Base-by-base conservation (phyloP, 2,888 invertebrate species). In the Trachelus troglodyta region DNA sequence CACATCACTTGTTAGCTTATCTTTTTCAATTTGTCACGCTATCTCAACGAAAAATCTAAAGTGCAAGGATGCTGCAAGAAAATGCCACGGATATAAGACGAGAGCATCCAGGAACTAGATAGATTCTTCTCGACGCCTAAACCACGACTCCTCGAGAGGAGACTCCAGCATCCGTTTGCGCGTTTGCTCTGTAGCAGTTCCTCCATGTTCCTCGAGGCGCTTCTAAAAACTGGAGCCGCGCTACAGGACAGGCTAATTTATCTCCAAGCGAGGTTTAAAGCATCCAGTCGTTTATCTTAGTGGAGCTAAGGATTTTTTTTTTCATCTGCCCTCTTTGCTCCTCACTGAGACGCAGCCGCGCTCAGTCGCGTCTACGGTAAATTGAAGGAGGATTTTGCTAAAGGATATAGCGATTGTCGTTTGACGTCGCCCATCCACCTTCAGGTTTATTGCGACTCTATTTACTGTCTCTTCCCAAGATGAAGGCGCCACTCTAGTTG, bases 231-330 rank as follows among this genome's bases (percentile, higher is more conserved):
- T 74, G 35, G 74, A 74, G 34, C 23, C 35, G 23, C 23, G 69
- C 75, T 31, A 30, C n/a, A 34, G 34, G 75, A 35, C 31, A 80
- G 84, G 83, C 85, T 87, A 87, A 87, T 87, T 87, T 87, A 87
- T 87, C 86, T 85, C 83, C 79, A 80, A 76, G 79, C 84, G 80
- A 81, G 85, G 82, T 84, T 83, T 86, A 84, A 84, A 85, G 84
- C 82, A 79, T 82, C 83, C 80, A 81, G 82, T 85, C 85, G 87
- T 87, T 87, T 86, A 85, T 87, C 86, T 85, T 85, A 77, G 82
- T 79, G 80, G 80, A 80, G 84, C 81, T 82, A 83, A 85, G 82
- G 75, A 37, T n/a, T 77, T 31, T 69, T 71, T 76, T 80, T 79
- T 15, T 11, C 79, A 71, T 79, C 81, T 76, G 76, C 74, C 78